phyloP scores from a whole-genome alignment of 2,113 vertebrate species.

The Campylomormyrus numenius region DNA sequence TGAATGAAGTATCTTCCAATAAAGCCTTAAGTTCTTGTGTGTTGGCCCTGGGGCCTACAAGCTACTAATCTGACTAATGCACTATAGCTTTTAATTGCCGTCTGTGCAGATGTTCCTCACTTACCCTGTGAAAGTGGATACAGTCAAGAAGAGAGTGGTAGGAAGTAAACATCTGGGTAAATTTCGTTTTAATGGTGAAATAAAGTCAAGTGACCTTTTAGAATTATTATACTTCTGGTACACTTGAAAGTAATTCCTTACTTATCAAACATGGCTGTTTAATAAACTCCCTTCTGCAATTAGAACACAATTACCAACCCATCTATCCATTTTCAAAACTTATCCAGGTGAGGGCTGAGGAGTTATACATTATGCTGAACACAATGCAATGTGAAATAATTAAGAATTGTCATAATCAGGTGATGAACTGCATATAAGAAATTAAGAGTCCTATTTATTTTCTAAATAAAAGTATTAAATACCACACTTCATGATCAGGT shows the following conservation, averaged over 20 bases:
- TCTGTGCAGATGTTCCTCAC: constrained; percentile 86
- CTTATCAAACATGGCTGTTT: neutral
- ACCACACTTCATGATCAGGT: neutral
- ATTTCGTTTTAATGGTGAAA: neutral
- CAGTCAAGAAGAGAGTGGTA: constrained; percentile 17
- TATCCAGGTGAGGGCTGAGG: neutral
- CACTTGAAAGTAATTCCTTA: neutral
- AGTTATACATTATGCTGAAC: neutral
- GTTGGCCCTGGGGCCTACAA: constrained; percentile 76
- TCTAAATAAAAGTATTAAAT: neutral
- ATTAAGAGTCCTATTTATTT: neutral
- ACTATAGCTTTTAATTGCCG: constrained; percentile 99
- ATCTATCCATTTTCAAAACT: neutral
- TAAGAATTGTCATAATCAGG: neutral
- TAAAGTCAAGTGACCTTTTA: neutral
- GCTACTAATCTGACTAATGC: constrained; percentile 93
- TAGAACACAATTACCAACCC: neutral
- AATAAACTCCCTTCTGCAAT: neutral
- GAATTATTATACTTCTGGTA: neutral
- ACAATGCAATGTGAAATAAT: neutral
- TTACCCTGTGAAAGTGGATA: constrained; percentile 45
- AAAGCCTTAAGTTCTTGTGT: constrained; percentile 68
- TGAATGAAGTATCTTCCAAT: constrained; percentile 77
- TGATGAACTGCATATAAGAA: neutral
- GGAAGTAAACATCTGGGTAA: neutral